Evolutionary conservation across 2,888 invertebrate species (phyloP), one percentile per base, ranked within the genome.

Genomic region (Tachina grossa): DNA sequence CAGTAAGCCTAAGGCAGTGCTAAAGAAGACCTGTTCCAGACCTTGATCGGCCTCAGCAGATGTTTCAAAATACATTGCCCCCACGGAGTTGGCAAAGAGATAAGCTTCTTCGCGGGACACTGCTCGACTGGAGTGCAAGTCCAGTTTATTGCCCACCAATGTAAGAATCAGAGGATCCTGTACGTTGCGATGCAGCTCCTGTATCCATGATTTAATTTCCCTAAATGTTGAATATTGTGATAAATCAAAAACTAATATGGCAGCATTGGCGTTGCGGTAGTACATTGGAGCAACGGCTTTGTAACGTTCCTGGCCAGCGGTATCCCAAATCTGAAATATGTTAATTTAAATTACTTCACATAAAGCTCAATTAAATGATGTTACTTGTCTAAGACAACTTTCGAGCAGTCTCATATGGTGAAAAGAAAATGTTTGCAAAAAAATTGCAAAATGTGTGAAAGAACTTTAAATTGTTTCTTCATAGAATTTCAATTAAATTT

Each of bases 221-320:
- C 94, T 93, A 90, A 97, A 98, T 78, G 96, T 96, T 84, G 94
- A 94, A 61, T 94, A 93, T 85, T 96, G 95, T 4, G 97, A 96
- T 85, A 98, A 95, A 91, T 98, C 98, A 91, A 96, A 98, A 0
- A 98, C 96, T 66, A 98, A 93, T 68, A 98, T 94, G 0, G 98
- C 98, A 0, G 97, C 97, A 91, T 97, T 97, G 0, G 98, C 96
- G 90, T 97, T 97, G 72, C 98, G 94, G 91, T 98, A 98, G 92
- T 98, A 98, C 97, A 98, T 97, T 9, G 98, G 98, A 0, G 97
- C 97, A 96, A 98, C 98, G 0, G 98, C 96, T 83, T 96, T 94
- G 92, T 97, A 98, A 8, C 92, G 90, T 88, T 93, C 92, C 88
- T 92, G 92, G 0, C 93, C 93, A 51, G 93, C 93, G n/a, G 92